Percentiles rank a stretch among this genome's conserved stretches.
phyloP scores from a whole-genome alignment of 2,797 vertebrate genomes.

The Tinamus major region DNA sequence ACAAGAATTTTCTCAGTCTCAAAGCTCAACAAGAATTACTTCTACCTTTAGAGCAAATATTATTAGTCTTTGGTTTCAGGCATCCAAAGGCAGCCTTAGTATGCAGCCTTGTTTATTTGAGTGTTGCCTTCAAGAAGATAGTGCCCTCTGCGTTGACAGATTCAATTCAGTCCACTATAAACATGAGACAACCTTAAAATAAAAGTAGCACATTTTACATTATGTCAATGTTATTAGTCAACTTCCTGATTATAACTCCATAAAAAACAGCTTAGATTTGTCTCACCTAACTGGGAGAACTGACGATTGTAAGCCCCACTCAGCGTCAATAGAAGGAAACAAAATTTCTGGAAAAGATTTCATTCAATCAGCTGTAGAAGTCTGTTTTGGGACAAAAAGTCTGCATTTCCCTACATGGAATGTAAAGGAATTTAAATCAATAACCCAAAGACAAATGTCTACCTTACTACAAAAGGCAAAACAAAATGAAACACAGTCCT shows the following conservation, averaged over 20 bases:
- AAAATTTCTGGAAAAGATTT: background rate
- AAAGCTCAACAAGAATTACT: background rate
- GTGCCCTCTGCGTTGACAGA: slow-evolving; percentile 53
- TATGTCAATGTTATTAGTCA: too few relatives aligned
- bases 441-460: background rate
- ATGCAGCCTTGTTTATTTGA: background rate
- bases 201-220: background rate
- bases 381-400: background rate
- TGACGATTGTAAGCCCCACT: background rate
- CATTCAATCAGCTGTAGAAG: background rate
- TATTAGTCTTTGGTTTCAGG: background rate
- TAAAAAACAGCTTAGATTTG: background rate
- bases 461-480: background rate
- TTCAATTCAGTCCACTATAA: slow-evolving; percentile 10
- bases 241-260: background rate
- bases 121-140: slow-evolving; percentile 13
- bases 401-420: background rate
- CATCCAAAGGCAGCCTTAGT: background rate
- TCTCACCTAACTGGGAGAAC: background rate
- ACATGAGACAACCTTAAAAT: background rate
- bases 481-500: background rate
- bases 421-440: background rate
- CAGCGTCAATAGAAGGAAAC: accelerated
- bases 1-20: background rate
- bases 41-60: background rate